These are phyloP conservation scores for Neomonachus schauinslandi DNA, from an alignment of 2,113 vertebrate genomes.

Conservation along the genomic window DNA sequence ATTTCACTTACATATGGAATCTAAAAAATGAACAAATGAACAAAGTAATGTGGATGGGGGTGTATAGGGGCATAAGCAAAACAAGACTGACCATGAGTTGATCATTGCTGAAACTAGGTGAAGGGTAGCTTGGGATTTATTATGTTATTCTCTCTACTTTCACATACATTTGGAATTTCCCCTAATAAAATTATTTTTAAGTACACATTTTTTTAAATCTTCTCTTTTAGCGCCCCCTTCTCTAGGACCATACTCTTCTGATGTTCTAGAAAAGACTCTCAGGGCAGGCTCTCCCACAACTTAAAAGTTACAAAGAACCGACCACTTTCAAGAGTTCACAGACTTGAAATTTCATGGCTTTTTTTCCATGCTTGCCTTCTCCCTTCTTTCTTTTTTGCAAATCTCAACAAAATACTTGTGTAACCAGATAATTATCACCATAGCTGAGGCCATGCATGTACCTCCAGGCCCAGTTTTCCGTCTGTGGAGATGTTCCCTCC, in stretches of 20 bases:
- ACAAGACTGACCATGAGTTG: neutral
- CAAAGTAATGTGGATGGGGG: neutral
- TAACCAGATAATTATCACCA: neutral
- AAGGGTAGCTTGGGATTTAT: no score
- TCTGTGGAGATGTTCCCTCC: neutral
- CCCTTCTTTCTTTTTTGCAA: neutral
- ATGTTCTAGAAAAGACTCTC: neutral
- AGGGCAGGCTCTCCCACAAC: neutral
- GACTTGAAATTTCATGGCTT: neutral
- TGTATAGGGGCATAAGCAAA: no score
- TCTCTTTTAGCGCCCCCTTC: neutral
- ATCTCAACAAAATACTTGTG: neutral
- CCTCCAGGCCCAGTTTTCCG: neutral
- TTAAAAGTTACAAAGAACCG: neutral
- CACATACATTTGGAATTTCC: neutral
- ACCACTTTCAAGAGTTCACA: neutral
- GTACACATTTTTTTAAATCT: neutral
- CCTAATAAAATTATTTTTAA: neutral
- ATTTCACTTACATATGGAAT: neutral
- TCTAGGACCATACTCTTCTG: neutral
- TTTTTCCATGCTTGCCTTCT: neutral
- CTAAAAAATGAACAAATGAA: neutral
- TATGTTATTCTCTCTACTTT: neutral
- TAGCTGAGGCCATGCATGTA: neutral
- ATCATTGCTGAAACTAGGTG: neutral